phyloP scores from a whole-genome alignment of 37 sponge, comb jelly and placozoan genomes.

The Haliclona indistincta region DNA sequence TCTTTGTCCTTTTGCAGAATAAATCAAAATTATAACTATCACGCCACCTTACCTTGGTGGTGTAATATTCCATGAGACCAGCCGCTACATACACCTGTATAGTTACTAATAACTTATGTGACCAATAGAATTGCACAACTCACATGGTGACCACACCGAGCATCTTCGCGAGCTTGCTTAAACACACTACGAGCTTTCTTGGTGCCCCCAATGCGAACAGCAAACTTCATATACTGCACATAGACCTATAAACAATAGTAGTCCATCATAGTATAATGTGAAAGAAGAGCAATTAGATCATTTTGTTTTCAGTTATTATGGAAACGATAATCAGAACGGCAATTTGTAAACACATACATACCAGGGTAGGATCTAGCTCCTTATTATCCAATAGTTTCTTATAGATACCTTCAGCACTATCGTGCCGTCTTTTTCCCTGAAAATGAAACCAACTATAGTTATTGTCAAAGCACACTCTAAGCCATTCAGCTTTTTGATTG shows the following conservation, averaged over 20 bases:
- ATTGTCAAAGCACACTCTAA: too few relatives aligned
- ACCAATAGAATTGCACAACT: not conserved
- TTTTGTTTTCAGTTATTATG: too few relatives aligned
- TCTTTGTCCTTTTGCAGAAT: constrained; percentile 55
- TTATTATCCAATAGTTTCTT: constrained; percentile 40
- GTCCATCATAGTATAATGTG: too few relatives aligned
- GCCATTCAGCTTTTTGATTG: not conserved
- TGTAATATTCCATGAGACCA: constrained; percentile 96
- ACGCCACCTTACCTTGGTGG: constrained; percentile 67
- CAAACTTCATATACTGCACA: constrained; percentile 95
- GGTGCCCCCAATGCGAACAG: constrained; percentile 80
- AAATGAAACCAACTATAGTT: too few relatives aligned
- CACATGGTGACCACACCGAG: constrained; percentile 72
- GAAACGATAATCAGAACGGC: too few relatives aligned
- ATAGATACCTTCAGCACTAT: constrained; percentile 47
- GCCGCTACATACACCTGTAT: constrained; percentile 90
- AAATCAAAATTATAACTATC: not conserved
- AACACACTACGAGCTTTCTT: constrained; percentile 85
- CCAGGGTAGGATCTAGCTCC: constrained; percentile 56
- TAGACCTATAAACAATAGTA: constrained; percentile 81
- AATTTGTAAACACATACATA: too few relatives aligned
- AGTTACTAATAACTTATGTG: constrained; percentile 1
- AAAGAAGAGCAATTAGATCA: too few relatives aligned
- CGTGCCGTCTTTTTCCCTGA: too few relatives aligned
- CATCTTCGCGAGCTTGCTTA: constrained; percentile 89